Base-by-base conservation (phyloP, 2,888 invertebrate genomes). In the Tetragonula carbonaria region DNA sequence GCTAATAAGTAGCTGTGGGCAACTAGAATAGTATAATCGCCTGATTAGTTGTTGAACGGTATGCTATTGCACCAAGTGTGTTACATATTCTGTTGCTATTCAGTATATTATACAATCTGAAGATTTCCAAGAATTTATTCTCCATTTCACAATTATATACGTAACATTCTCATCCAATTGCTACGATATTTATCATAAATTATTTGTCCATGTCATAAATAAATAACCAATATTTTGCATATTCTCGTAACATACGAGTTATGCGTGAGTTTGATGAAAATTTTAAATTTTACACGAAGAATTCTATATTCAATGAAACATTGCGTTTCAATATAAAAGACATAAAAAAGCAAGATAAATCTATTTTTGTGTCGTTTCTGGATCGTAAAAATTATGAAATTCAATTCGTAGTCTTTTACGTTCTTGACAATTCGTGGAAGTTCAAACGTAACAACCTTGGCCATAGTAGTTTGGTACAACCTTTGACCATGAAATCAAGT, bases 401-500 rank as follows among this genome's bases (percentile, higher is more conserved):
- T 53, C 16, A 53, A 53, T 53, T n/a, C 18, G 38, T 6, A 1
- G 8, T 45, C 2, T 45, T 68, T 50, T 5, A 0, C 3, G 8
- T 71, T 65, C 53, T 63, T 13, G 28, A 33, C 14, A 18, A 81
- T 68, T 55, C 38, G 16, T 5, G 2, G 38, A 68, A 71, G 75
- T 65, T 55, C 33, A 33, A 68, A 53, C 33, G 18, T 23, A n/a
- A n/a, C 51, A 79, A 51, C 76, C 71, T 85, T 83, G 83, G 67
- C 76, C 73, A 33, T 14, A 51, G 21, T 45, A 45, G 50, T 65
- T 78, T 55, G 33, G 38, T 57, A 6, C 63, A 76, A 84, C 81
- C 76, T 86, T 86, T 66, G 74, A 76, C 76, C 78, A 33, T 79
- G 84, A 74, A 76, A 81, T 68, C 66, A 51, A 71, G 66, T 71